A percentile compares a stretch with the other conserved stretches of the same genome.
phyloP scores from a whole-genome alignment of 2,888 invertebrate genomes.

The Xylota segnis region DNA sequence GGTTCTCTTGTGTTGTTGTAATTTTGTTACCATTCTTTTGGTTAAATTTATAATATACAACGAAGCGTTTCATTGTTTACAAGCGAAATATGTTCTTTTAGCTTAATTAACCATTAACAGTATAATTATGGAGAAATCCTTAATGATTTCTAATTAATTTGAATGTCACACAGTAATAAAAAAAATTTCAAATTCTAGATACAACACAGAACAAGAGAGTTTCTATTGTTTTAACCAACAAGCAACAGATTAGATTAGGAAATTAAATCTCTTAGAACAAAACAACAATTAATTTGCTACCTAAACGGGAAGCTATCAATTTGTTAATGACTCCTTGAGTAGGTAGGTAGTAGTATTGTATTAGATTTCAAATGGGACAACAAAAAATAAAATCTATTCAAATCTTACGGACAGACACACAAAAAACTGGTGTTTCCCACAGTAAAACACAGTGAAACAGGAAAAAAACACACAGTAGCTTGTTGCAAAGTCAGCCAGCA shows the following conservation, averaged over 20 bases:
- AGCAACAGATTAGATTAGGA: conserved; percentile 16
- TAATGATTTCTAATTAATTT: conserved; percentile 54
- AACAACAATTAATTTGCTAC: conserved; percentile 28
- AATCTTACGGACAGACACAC: not conserved
- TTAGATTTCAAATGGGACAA: conserved; percentile 11
- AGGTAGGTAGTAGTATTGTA: not conserved
- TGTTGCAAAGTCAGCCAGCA: conserved; percentile 17
- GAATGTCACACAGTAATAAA: conserved; percentile 57
- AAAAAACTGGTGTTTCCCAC: not conserved
- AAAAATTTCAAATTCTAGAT: not conserved
- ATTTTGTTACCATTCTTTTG: not conserved
- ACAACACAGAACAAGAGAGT: not conserved
- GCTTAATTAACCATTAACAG: conserved; percentile 48
- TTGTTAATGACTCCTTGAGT: conserved; percentile 28
- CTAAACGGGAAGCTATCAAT: conserved; percentile 21
- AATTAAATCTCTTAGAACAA: not conserved
- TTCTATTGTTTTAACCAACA: conserved; percentile 30
- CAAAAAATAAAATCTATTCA: not conserved
- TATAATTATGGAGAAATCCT: conserved; percentile 30
- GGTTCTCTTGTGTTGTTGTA: not conserved
- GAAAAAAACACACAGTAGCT: conserved; percentile 16
- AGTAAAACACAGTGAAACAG: not conserved
- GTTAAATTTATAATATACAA: conserved; percentile 17
- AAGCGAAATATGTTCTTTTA: conserved; percentile 32
- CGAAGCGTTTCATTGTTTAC: conserved; percentile 19